Evolutionary conservation across 2,797 vertebrate genomes (phyloP).

Genomic region (Lepidocolaptes lacrymiger): DNA sequence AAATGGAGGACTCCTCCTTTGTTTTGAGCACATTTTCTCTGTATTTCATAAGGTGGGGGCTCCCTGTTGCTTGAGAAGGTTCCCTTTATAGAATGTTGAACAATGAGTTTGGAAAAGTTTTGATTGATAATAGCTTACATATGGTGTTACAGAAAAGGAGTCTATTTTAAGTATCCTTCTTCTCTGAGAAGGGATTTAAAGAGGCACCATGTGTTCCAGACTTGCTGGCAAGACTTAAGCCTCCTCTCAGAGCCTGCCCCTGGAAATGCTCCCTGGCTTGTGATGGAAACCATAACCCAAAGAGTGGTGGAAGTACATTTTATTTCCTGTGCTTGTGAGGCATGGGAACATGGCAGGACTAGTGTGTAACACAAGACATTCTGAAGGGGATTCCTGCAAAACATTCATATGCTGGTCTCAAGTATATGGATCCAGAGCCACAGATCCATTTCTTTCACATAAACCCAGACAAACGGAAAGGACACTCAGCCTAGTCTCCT

Average conservation of each 20-base stretch:
- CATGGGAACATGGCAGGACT: neutral
- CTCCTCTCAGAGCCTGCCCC: neutral
- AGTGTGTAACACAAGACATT: neutral
- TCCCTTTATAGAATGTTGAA: slow-evolving; percentile 42
- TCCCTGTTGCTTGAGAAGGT: slow-evolving; percentile 4
- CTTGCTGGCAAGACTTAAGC: neutral
- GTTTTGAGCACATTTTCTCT: neutral
- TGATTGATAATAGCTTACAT: slow-evolving; percentile 48
- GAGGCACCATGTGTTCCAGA: slow-evolving; percentile 1
- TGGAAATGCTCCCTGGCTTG: neutral
- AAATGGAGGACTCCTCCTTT: neutral
- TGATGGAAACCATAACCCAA: neutral
- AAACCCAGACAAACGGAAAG: neutral
- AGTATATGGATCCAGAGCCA: neutral
- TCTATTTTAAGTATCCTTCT: slow-evolving; percentile 45
- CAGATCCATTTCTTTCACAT: neutral
- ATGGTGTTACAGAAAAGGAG: slow-evolving; percentile 10
- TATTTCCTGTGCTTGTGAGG: neutral
- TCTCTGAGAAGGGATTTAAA: slow-evolving; percentile 6
- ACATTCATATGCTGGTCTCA: neutral
- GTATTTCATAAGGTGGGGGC: neutral
- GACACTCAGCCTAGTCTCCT: neutral
- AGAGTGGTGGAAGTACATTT: neutral
- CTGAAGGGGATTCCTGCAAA: neutral
- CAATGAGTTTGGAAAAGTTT: slow-evolving; percentile 30